Base-by-base conservation (phyloP, 2,113 vertebrate species). In the Nyctereutes procyonoides region DNA sequence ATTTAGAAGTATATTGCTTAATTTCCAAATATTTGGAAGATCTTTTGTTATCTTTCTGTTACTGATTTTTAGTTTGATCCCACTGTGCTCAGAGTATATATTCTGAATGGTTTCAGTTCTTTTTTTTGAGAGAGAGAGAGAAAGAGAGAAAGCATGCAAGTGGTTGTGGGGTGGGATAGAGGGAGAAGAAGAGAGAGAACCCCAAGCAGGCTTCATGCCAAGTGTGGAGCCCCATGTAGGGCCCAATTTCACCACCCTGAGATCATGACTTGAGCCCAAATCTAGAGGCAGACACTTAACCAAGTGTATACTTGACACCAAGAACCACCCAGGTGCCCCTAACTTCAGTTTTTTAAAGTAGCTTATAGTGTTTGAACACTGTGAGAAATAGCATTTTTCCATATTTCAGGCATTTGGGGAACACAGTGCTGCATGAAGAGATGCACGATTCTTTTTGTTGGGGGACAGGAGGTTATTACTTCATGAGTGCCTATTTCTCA, bases 31-130 rank as follows among this genome's bases (percentile, higher is more conserved):
- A 35, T 88, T 81, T 65, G 16, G n/a, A 63, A 20, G 51, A n/a
- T 73, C 62, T 88, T 65, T 16, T 24, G 3, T 74, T 58, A 55
- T 63, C n/a, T 88, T 88, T 81, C 20, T 88, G 56, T 67, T 93
- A 35, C 38, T 93, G 35, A 88, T 51, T 74, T 82, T 58, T 88
- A 56, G 48, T 74, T 96, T 93, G 84, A 82, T 56, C 55, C 58
- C 32, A 30, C 48, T 87, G 48, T 63, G 22, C 13, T 79, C 60
- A 79, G 62, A 79, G 24, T 67, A 38, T 8, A 43, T 91, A 32
- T 7, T 91, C 35, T 85, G 58, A 65, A 60, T 76, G 28, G 81
- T 55, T 95, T 92, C 28, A 73, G 0, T 87, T 32, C 13, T 28
- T 12, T 69, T 69, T 69, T 69, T 17, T 69, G 15, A 17, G 16